Conservation (phyloP, 2,797 vertebrate species). For the Gobionotothen gibberifrons region DNA sequence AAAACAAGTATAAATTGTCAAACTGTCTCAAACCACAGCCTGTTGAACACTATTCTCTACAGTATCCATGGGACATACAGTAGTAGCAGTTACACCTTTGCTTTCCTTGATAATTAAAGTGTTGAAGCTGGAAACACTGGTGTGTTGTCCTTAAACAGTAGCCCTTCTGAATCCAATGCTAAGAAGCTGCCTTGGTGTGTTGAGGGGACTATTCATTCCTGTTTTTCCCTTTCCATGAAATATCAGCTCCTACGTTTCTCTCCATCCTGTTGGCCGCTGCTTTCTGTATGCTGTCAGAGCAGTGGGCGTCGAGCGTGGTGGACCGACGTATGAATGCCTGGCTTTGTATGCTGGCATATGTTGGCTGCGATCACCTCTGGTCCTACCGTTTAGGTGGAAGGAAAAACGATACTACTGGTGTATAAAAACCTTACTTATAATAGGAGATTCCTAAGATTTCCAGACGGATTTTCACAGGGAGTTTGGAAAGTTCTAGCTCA, state of each 20-base stretch:
- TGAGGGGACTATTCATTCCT: slow-evolving; percentile 64
- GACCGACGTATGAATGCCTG: slow-evolving; percentile 74
- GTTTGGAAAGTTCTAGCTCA: slow-evolving; percentile 24
- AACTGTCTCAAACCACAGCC: neutral
- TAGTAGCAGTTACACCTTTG: slow-evolving; percentile 37
- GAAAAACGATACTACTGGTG: slow-evolving; percentile 29
- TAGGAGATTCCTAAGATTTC: slow-evolving; percentile 33
- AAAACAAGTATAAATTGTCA: slow-evolving; percentile 8
- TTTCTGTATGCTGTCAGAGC: slow-evolving; percentile 58
- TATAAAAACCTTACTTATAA: slow-evolving; percentile 45
- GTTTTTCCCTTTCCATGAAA: slow-evolving; percentile 69
- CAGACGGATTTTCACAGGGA: slow-evolving; percentile 36
- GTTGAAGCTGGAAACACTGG: slow-evolving; percentile 38
- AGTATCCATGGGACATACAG: slow-evolving; percentile 15
- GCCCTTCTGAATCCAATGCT: slow-evolving; percentile 46
- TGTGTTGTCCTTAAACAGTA: slow-evolving; percentile 62
- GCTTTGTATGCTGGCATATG: slow-evolving; percentile 76
- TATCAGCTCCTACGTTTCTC: slow-evolving; percentile 48
- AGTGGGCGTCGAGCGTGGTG: slow-evolving; percentile 59
- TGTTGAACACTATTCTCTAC: slow-evolving; percentile 19
- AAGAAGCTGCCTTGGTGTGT: slow-evolving; percentile 24
- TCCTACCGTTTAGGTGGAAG: slow-evolving; percentile 59
- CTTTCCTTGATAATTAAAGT: slow-evolving; percentile 43
- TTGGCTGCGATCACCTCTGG: slow-evolving; percentile 64
- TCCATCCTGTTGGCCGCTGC: slow-evolving; percentile 65